A percentile compares a stretch with the other conserved stretches of the same genome.
phyloP scores from a whole-genome alignment of 2,113 vertebrate species.

The Cyanoderma ruficeps region DNA sequence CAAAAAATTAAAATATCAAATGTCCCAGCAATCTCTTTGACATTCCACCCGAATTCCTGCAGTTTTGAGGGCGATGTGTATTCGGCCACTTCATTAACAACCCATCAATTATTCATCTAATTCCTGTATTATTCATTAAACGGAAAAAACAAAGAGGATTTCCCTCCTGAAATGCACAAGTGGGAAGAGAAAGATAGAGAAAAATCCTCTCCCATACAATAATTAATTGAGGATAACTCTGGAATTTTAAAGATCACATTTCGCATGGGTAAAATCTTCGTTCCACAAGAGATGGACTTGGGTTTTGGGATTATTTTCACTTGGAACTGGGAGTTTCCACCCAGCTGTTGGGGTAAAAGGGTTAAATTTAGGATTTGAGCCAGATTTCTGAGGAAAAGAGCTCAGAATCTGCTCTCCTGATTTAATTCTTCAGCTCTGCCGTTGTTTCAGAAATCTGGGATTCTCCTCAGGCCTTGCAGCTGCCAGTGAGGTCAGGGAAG shows the following conservation, averaged over 20 bases:
- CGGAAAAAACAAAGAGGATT: conserved; percentile 28
- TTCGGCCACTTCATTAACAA: conserved; percentile 37
- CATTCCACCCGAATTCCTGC: conserved; percentile 8
- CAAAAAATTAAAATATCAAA: conserved; percentile 49
- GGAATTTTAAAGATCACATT: not conserved
- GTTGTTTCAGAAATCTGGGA: not conserved
- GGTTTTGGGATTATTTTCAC: not conserved
- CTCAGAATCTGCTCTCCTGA: not conserved
- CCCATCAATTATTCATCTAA: conserved; percentile 38
- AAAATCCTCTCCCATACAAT: not conserved
- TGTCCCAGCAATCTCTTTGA: conserved; percentile 27
- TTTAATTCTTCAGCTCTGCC: not conserved
- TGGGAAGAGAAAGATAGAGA: not conserved
- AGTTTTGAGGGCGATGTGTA: not conserved
- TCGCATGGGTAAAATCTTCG: not conserved
- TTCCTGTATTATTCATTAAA: conserved; percentile 47
- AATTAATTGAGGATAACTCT: not conserved
- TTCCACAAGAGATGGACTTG: not conserved
- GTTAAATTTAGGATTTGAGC: not conserved
- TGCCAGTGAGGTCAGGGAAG: not conserved
- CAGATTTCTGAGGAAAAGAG: not conserved
- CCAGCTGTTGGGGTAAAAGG: not conserved
- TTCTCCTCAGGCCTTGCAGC: not conserved
- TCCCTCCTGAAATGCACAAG: not conserved
- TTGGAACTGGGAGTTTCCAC: not conserved